Evolutionary conservation across 2,888 invertebrate species (phyloP), one percentile per base, ranked within the genome.

Genomic region (Trissolcus brochymenae): DNA sequence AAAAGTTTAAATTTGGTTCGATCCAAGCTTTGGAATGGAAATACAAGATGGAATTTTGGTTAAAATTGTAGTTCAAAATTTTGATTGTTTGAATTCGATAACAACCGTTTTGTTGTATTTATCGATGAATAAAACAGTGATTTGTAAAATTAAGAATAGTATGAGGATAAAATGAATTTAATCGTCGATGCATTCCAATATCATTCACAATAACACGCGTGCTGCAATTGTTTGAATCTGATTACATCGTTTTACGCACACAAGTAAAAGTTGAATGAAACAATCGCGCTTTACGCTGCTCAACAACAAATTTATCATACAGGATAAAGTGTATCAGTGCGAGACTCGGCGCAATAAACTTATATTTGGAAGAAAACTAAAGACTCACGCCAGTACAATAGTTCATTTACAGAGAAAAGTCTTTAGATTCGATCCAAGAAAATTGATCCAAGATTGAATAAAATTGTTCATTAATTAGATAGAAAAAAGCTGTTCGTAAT

Each of bases 241-340:
- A 72, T 72, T 72, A 64, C 57, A 29, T 11, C 25, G 25, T 11
- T 35, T 53, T 57, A 59, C 64, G 53, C 71, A 72, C 51, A 64
- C 64, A 72, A 62, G 50, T 60, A 55, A 65, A 60, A 49, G 57
- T 35, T 72, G 72, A 72, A 65, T 65, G 65, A 72, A 72, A 72
- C 60, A 72, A 72, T 65, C 65, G 59, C 54, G 46, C 57, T 16
- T n/a, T 13, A 35, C 35, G 35, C 35, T 11, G 40, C 65, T 60
- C 73, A 61, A 66, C 60, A 66, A 73, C 65, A 73, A 60, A 61
- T 73, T 73, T 72, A 60, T 65, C 66, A 35, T 61, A 16, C 35
- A 25, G 73, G 73, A 73, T 66, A 73, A 73, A 16, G 65, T 66
- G 57, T 73, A 73, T 73, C 65, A 35, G 49, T 21, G 7, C 56